phyloP scores from a whole-genome alignment of 2,113 vertebrate species.

The Cebidichthys violaceus region DNA sequence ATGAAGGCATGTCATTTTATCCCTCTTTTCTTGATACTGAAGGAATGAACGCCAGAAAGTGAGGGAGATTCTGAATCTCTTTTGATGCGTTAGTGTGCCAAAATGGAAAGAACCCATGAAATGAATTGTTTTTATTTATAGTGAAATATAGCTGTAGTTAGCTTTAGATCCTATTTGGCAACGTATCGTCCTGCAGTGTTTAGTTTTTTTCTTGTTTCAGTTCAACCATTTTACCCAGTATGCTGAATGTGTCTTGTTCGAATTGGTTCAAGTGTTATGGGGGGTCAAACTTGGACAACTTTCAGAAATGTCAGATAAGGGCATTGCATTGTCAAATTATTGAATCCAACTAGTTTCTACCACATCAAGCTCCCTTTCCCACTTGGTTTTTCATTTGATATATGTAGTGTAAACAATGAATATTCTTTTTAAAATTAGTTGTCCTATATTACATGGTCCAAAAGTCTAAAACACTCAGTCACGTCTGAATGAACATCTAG shows the following conservation, averaged over 20 bases:
- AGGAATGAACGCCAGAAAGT: conserved; percentile 71
- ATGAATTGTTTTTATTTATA: conserved; percentile 81
- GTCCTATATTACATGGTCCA: conserved; percentile 15
- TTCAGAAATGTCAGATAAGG: conserved; percentile 69
- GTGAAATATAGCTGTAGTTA: conserved; percentile 73
- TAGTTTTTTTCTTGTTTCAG: conserved; percentile 57
- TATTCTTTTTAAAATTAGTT: conserved; percentile 21
- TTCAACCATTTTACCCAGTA: conserved; percentile 72
- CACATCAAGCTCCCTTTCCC: conserved; percentile 18
- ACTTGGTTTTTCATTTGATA: conserved; percentile 32
- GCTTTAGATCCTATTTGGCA: conserved; percentile 69
- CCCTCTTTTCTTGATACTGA: conserved; percentile 74
- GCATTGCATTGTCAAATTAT: conserved; percentile 66
- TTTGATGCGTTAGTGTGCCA: conserved; percentile 81
- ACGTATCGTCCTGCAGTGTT: conserved; percentile 69
- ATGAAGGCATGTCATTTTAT: conserved; percentile 71
- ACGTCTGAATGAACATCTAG: conserved; percentile 29
- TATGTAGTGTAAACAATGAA: conserved; percentile 22
- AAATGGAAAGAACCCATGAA: conserved; percentile 77
- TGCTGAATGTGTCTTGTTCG: conserved; percentile 70
- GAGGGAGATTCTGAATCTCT: conserved; percentile 79
- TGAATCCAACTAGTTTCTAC: conserved; percentile 39
- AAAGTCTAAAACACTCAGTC: conserved; percentile 36
- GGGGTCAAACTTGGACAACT: conserved; percentile 29
- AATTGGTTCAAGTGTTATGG: conserved; percentile 63